Percentiles rank a stretch among this genome's conserved stretches.
These are phyloP conservation scores for Drosophila quadrilineata DNA, from an alignment of 1,140 invertebrate species.

Conservation along the genomic window DNA sequence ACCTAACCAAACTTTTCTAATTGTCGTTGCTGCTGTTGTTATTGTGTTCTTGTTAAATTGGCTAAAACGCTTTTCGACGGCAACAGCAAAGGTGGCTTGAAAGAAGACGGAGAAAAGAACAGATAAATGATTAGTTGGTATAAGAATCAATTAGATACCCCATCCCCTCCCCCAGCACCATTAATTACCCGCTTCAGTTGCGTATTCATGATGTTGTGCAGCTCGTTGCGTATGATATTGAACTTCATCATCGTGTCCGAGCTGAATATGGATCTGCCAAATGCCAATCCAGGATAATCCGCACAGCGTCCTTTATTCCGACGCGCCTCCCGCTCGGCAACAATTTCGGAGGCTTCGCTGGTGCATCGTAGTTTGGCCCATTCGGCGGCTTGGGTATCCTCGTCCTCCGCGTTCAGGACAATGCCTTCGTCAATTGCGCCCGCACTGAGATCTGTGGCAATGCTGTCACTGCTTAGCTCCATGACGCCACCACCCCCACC, in stretches of 20 bases:
- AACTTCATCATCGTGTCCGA: conserved; percentile 99
- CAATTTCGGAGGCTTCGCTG: conserved; percentile 92
- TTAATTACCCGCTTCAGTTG: conserved; percentile 95
- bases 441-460: conserved; percentile 81
- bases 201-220: conserved; percentile 98
- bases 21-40: background rate
- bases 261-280: conserved; percentile 95
- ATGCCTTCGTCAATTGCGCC: conserved; percentile 82
- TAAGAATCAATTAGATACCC: too few species aligned
- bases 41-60: too few species aligned
- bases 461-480: conserved; percentile 79
- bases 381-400: conserved; percentile 89
- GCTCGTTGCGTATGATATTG: conserved; percentile 96
- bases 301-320: conserved; percentile 89
- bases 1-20: conserved; percentile 68
- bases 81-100: conserved; percentile 37
- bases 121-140: conserved; percentile 49
- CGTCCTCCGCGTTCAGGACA: conserved; percentile 83
- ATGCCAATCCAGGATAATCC: conserved; percentile 95
- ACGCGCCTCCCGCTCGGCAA: conserved; percentile 91
- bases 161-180: background rate
- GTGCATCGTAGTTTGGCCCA: conserved; percentile 91
- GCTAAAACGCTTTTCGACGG: conserved; percentile 22
- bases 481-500: conserved; percentile 32
- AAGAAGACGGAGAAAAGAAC: conserved; percentile 42